Base-by-base conservation (phyloP, 2,888 invertebrate species). In the Ophonus ardosiacus region DNA sequence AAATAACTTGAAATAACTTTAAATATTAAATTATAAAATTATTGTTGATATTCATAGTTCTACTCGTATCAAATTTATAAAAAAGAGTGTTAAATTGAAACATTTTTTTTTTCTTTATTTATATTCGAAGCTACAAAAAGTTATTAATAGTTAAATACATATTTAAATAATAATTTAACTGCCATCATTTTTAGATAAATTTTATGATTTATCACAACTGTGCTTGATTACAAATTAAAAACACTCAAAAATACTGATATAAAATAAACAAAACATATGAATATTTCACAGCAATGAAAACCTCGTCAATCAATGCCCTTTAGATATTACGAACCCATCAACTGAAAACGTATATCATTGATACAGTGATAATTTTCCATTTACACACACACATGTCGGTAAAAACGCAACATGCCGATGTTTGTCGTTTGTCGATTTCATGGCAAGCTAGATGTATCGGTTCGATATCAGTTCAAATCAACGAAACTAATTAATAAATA, bases 401-500 rank as follows among this genome's bases (percentile, higher is more conserved):
- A 68, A 68, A 68, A 68, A 68, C 15, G 68, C 38, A 31, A 68
- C 31, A 38, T 7, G 68, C 15, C 68, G 68, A n/a, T 68, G 68
- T 68, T 68, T 68, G 65, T 65, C 65, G 65, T 65, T 65, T 65
- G 68, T 68, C 68, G 68, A 68, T 68, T 68, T 68, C 68, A 68
- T 68, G 68, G 68, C 68, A 15, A 24, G 31, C 68, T 68, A 68
- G 68, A 68, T 68, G 68, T 68, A 68, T 68, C 68, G 15, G 38
- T 38, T 15, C 38, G 7, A 10, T 68, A 68, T 68, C 68, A 7
- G 1, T 24, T 31, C 68, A n/a, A 38, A 68, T 68, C 68, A 68
- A 68, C 68, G 38, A 59, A 81, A 65, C 63, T 81, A 81, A 81
- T 81, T 81, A 81, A 81, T 81, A 81, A 65, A 81, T 81, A 81